Base-by-base conservation (phyloP, 2,797 vertebrate species). In the Crypturellus tataupa region DNA sequence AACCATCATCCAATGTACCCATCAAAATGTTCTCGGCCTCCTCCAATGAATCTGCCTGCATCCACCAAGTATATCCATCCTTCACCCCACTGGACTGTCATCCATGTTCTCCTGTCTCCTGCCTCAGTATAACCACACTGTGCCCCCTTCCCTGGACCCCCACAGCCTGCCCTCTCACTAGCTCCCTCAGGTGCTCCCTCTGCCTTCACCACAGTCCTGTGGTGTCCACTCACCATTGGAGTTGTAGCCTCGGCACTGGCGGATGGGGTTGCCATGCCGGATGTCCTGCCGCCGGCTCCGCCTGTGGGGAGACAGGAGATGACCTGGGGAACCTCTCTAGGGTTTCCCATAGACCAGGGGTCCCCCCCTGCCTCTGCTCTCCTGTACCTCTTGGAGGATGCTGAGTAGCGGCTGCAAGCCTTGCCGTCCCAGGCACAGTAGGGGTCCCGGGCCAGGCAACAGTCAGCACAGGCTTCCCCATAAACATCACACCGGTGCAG, bases 391-490 rank as follows among this genome's bases (percentile, higher is more conserved):
- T 99, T 99, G 95, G 99, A 99, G 37, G 99, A 99, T 7, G 99
- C 98, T 0, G 99, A 99, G 97, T 99, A 99, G 93, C 99, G 98
- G 68, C 99, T 99, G 97, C 99, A 99, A 96, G 99, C 98, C 56
- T 99, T 99, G 80, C 99, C 99, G 0, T 99, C 99, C 99, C 99
- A 99, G 97, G 99, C 99, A 0, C 99, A 99, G 98, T 99, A 99
- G 0, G 99, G 99, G 81, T 99, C 99, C 72, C 99, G 97, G 62
- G 99, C 99, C 21, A 99, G 98, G 96, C 99, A 99, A 98, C 99
- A 99, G 98, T 99, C 99, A 0, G 99, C 99, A 9, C 99, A 99
- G 56, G 98, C 99, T 39, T 99, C 99, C 13, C 99, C 99, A 0
- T 99, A 99, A 3, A 99, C 98, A 3, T 99, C 98, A 13, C 99